Conservation (phyloP, 64 coral and sea anemone species). For the Platygyra sinensis region DNA sequence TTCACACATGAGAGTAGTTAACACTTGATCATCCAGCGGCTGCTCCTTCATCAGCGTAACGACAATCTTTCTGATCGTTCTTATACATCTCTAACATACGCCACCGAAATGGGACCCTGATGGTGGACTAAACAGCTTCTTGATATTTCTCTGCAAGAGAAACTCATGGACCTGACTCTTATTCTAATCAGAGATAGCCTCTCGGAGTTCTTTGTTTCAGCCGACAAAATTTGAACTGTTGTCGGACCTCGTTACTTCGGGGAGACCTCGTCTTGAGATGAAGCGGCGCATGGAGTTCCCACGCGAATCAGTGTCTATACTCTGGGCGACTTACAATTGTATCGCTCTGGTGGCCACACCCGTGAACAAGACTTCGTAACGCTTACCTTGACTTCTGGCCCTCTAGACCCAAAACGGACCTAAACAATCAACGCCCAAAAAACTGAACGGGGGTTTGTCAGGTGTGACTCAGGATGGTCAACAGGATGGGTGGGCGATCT, state of each 20-base stretch:
- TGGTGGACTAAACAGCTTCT: conserved; percentile 22
- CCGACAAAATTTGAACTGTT: not conserved
- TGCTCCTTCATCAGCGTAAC: not conserved
- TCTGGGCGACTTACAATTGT: conserved; percentile 11
- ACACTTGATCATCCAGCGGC: not conserved
- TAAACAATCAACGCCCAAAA: conserved; percentile 57
- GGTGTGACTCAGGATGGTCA: no score
- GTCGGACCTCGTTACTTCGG: conserved; percentile 5
- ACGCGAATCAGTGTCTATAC: not conserved
- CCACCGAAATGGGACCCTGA: no score
- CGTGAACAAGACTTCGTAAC: conserved; percentile 53
- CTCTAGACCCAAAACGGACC: conserved; percentile 15
- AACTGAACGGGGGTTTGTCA: not conserved
- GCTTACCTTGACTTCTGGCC: conserved; percentile 4
- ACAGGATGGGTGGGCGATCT: no score
- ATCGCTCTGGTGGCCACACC: not conserved
- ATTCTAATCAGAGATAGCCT: conserved; percentile 23
- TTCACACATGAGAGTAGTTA: no score
- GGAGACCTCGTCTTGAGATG: conserved; percentile 11
- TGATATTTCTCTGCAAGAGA: conserved; percentile 8
- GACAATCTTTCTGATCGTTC: not conserved
- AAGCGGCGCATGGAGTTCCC: conserved; percentile 17
- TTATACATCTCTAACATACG: not conserved
- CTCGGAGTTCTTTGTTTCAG: not conserved
- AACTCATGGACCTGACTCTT: conserved; percentile 17